Evolutionary conservation across 2,888 invertebrate species (phyloP), one percentile per base, ranked within the genome.

Genomic region (Nomada goodeniana): DNA sequence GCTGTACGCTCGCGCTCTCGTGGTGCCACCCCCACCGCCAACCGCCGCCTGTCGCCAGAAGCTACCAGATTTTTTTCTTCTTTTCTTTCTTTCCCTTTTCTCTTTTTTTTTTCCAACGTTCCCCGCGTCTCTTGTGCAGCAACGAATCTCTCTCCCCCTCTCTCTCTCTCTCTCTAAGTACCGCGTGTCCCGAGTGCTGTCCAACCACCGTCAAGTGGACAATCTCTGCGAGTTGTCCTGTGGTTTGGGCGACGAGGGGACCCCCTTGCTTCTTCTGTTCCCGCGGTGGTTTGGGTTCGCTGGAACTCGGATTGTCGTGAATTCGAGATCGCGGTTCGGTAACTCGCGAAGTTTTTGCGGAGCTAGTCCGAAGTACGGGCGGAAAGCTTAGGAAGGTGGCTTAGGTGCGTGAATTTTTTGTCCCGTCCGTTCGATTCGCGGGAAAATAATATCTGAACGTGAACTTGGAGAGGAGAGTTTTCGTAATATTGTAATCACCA

Each of bases 121-220:
- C 47, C 71, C 50, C 42, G 23, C 36, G 47, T 59, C 80, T 67
- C 76, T 71, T 72, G 84, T 67, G 44, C 64, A 67, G 76, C 47
- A 26, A 0, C 50, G 44, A 44, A 36, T 36, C 36, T 36, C 36
- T 5, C 29, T 29, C 29, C 5, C 29, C 5, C 29, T 7, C 29
- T 29, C 7, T 7, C 36, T 29, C 29, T 29, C 7, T 0, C 42
- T 65, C 67, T 82, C 75, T 80, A 74, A 75, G 82, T 80, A 82
- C 82, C 82, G 79, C 74, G 76, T 70, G 65, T 87, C 75, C 80
- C 84, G 65, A 88, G 87, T 81, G 84, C 83, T 82, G 86, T 83
- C 84, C 87, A 76, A 82, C 81, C 80, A 83, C 81, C 80, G 87
- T 89, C 89, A 88, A 89, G 88, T 87, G 88, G 87, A 87, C 87